phyloP scores from a whole-genome alignment of 2,113 vertebrate genomes.

The Ptilorrhoa leucosticta region DNA sequence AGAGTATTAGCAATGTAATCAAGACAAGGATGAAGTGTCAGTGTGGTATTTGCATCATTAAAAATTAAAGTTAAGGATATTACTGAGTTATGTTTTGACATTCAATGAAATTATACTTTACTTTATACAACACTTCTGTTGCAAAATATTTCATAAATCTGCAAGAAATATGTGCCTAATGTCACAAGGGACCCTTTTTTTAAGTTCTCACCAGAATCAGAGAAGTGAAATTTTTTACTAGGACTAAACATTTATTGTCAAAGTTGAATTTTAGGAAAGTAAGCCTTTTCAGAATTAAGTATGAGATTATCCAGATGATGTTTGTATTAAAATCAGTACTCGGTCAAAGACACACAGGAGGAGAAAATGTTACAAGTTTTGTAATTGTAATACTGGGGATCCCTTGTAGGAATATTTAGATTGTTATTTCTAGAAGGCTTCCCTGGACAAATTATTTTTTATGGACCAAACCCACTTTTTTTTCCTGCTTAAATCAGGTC shows the following conservation, averaged over 20 bases:
- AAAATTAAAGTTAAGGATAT: background rate
- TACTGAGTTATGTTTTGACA: background rate
- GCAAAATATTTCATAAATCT: background rate
- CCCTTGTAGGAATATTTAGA: background rate
- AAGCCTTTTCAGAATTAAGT: background rate
- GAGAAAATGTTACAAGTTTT: background rate
- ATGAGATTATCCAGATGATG: background rate
- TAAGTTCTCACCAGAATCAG: background rate
- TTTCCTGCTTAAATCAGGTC: background rate
- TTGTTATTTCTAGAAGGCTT: background rate
- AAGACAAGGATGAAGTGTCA: background rate
- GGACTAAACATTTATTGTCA: background rate
- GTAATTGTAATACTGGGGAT: background rate
- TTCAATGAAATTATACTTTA: background rate
- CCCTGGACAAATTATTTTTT: background rate
- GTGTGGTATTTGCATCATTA: background rate
- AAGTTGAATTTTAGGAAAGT: background rate
- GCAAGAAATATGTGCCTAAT: background rate
- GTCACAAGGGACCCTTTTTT: background rate
- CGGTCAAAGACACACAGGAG: background rate
- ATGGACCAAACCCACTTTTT: background rate
- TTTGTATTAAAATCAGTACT: background rate
- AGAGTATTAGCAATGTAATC: background rate
- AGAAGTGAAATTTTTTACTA: background rate
- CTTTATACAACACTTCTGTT: background rate